These are phyloP conservation scores for Perca fluviatilis DNA, from an alignment of 2,113 vertebrate species.

Conservation along the genomic window DNA sequence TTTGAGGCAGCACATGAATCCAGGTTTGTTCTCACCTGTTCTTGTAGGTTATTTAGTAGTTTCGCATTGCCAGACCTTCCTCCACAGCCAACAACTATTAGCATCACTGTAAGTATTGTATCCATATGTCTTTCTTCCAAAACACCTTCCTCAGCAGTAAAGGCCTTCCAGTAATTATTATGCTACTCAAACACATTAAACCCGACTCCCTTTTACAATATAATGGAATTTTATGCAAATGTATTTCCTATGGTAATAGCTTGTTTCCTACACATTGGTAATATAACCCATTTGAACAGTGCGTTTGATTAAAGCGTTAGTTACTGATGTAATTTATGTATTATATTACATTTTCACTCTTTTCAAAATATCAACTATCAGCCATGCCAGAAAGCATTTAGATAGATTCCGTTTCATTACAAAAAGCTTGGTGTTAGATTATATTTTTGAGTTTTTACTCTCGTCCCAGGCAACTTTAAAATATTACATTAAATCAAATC, in stretches of 20 bases:
- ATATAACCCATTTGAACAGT: background rate
- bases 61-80: too few relatives aligned
- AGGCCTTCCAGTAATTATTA: background rate
- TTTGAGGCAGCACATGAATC: background rate
- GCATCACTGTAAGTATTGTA: background rate
- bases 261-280: background rate
- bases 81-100: background rate
- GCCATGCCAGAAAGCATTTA: too few relatives aligned
- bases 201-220: background rate
- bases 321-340: background rate
- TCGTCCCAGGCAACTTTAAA: too few relatives aligned
- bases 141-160: background rate
- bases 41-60: background rate
- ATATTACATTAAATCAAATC: too few relatives aligned
- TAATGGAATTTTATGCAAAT: conserved; percentile 32
- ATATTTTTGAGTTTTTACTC: too few relatives aligned
- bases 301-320: background rate
- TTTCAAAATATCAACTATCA: too few relatives aligned
- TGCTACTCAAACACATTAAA: background rate
- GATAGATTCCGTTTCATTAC: too few relatives aligned
- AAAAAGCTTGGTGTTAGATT: too few relatives aligned
- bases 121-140: background rate
- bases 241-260: background rate
- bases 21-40: background rate
- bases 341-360: too few relatives aligned